Conservation (phyloP, 2,888 invertebrate genomes). For the Lymantria monacha region DNA sequence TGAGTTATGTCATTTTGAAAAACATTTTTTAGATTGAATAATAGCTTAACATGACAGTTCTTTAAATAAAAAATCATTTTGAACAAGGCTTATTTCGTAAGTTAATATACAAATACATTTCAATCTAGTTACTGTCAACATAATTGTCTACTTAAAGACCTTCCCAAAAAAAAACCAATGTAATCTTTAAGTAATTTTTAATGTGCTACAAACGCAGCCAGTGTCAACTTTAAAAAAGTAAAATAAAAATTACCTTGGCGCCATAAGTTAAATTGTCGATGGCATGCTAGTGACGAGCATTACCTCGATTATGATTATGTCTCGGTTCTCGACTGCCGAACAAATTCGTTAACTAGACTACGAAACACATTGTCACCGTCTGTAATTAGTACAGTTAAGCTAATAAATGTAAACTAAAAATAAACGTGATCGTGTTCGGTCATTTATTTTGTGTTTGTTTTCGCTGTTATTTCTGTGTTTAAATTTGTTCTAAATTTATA, state of each 20-base stretch:
- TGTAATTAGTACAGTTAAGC: constrained; percentile 51
- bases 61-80: too few species aligned
- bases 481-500: constrained; percentile 3
- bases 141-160: constrained; percentile 7
- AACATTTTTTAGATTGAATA: too few species aligned
- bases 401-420: constrained; percentile 35
- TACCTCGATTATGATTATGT: constrained; percentile 53
- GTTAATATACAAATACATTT: constrained; percentile 1
- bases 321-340: constrained; percentile 43
- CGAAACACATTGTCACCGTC: constrained; percentile 52
- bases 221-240: constrained; percentile 44
- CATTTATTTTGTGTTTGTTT: constrained; percentile 12
- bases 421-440: constrained; percentile 18
- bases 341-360: constrained; percentile 49
- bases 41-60: too few species aligned
- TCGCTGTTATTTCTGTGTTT: constrained; percentile 14
- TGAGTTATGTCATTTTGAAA: too few species aligned
- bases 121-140: constrained; percentile 7
- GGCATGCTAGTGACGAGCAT: constrained; percentile 40
- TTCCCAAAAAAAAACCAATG: constrained; percentile 7
- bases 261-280: constrained; percentile 48
- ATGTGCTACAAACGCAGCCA: constrained; percentile 31
- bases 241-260: constrained; percentile 46
- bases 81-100: constrained; percentile 7
- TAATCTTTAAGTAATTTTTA: constrained; percentile 21